These are phyloP conservation scores for Tiliqua scincoides DNA, from an alignment of 2,113 vertebrate genomes.

Conservation along the genomic window DNA sequence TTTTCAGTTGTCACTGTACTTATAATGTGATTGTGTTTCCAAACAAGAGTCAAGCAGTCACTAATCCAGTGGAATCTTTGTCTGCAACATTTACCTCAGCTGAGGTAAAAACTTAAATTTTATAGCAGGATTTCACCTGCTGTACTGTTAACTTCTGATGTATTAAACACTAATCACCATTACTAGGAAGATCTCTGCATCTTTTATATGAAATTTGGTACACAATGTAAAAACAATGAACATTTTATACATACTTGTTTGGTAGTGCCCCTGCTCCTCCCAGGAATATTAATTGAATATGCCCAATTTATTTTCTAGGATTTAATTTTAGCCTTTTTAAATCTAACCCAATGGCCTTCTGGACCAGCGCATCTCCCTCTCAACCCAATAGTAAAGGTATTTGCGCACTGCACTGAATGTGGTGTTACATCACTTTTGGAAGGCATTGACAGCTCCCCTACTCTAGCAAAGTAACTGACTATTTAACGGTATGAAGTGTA, in stretches of 20 bases:
- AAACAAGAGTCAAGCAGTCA: not conserved
- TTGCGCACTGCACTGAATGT: slow-evolving; percentile 81
- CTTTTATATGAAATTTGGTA: no score
- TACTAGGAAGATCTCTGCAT: not conserved
- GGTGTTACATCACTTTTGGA: slow-evolving; percentile 72
- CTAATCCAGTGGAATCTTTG: not conserved
- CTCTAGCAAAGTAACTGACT: slow-evolving; percentile 78
- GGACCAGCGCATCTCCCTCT: slow-evolving; percentile 89
- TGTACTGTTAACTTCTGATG: not conserved
- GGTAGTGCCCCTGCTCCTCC: slow-evolving; percentile 4
- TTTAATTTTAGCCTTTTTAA: slow-evolving; percentile 99
- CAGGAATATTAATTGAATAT: slow-evolving; percentile 50
- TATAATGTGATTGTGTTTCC: no score
- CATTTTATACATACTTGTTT: not conserved
- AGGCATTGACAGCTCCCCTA: slow-evolving; percentile 74
- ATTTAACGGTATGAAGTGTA: slow-evolving; percentile 68
- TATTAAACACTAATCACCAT: not conserved
- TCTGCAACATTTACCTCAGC: not conserved
- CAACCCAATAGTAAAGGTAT: slow-evolving; percentile 93
- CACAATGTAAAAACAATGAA: not conserved
- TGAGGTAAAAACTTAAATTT: not conserved
- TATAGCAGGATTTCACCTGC: not conserved
- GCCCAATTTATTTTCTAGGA: slow-evolving; percentile 89
- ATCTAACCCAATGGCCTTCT: slow-evolving; percentile 99
- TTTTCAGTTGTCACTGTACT: no score